These are phyloP conservation scores for Clitarchus hookeri DNA, from an alignment of 2,888 invertebrate genomes.

Conservation along the genomic window DNA sequence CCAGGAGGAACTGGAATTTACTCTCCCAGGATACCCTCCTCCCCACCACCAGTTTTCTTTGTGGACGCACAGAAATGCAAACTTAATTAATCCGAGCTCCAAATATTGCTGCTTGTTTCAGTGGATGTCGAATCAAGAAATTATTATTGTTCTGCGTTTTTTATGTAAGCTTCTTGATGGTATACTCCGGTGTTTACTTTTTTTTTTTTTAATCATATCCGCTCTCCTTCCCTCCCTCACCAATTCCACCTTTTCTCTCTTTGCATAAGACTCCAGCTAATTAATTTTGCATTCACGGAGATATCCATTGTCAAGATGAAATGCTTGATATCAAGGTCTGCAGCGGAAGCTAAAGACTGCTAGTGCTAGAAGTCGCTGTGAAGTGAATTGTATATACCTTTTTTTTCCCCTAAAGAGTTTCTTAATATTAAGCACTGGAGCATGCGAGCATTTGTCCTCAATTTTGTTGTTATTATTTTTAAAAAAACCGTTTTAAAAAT, in stretches of 20 bases:
- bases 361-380: not conserved
- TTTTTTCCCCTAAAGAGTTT: too few relatives aligned
- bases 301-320: not conserved
- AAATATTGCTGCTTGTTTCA: not conserved
- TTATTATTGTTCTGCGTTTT: not conserved
- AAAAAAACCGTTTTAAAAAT: too few relatives aligned
- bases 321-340: not conserved
- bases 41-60: not conserved
- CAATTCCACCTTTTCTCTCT: too few relatives aligned
- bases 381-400: not conserved
- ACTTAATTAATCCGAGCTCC: not conserved
- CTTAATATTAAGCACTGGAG: too few relatives aligned
- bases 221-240: not conserved
- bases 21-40: not conserved
- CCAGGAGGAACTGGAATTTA: not conserved
- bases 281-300: not conserved
- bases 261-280: not conserved
- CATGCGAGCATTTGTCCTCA: too few relatives aligned
- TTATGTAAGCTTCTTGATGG: not conserved
- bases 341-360: not conserved
- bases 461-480: too few relatives aligned
- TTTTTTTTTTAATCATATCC: not conserved
- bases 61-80: not conserved
- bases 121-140: not conserved
- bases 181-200: not conserved